Evolutionary conservation across 2,797 vertebrate genomes (phyloP), one percentile per base, ranked within the genome.

Genomic region (Pitangus sulphuratus): DNA sequence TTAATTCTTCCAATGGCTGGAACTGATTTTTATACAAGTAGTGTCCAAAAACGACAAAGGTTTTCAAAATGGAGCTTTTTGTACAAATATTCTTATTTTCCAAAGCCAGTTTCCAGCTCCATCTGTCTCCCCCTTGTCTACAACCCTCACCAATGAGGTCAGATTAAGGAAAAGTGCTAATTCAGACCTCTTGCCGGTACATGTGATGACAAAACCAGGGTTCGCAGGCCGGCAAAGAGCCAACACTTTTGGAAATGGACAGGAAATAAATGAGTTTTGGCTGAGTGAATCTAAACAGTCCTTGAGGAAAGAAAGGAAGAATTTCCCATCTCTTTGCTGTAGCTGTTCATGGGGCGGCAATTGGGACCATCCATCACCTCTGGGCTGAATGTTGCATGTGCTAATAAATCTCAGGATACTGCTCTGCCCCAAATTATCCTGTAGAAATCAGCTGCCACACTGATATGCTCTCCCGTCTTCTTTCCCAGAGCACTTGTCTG

Each of bases 341-440:
- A 89, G 26, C 15, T 0, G 1, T 54, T 87, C 47, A 33, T 7
- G 26, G 20, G 20, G 20, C 15, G 31, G 24, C 39, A 60, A 15
- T 35, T 76, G 18, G 40, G 78, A 65, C 28, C 12, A 66, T 60
- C 39, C n/a, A 30, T 2, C 1, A 1, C 53, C 70, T 62, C 40
- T 2, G 6, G 53, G 45, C 19, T 85, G 58, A 89, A 66, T 0
- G 0, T 56, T 12, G 1, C 0, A 0, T 4, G 1, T 25, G 8
- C 17, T 6, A 5, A 6, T 69, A 65, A 87, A 75, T 44, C 42
- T 50, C 9, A 68, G 50, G 28, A 57, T 12, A 21, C n/a, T 78
- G 71, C 17, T 57, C 53, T 47, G n/a, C 20, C 48, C 54, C 31
- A 61, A 65, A 48, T 35, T 50, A 64, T 53, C 26, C 21, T 11